Conservation (phyloP, 1,140 invertebrate genomes). For the Antheraea mylitta region DNA sequence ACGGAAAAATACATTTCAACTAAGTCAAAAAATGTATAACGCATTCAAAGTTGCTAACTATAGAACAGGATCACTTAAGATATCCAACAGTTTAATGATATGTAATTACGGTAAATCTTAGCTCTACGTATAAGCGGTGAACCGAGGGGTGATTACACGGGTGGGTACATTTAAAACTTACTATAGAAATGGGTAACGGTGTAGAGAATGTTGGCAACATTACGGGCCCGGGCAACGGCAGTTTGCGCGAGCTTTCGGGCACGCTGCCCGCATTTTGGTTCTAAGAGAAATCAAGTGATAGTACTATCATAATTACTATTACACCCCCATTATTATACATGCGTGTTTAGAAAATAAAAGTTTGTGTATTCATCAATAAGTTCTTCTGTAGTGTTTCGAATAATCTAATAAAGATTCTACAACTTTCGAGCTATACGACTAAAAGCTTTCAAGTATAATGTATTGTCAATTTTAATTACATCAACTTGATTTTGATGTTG, state of each 20-base stretch:
- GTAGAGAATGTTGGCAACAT: constrained; percentile 42
- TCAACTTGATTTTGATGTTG: not conserved
- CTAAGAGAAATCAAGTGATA: constrained; percentile 15
- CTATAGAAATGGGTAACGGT: constrained; percentile 14
- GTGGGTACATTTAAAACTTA: constrained; percentile 32
- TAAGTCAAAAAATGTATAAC: too few species aligned
- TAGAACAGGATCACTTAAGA: not conserved
- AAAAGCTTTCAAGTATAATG: not conserved
- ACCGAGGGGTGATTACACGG: constrained; percentile 37
- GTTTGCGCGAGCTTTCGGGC: constrained; percentile 62
- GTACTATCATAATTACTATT: constrained; percentile 7
- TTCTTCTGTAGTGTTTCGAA: not conserved
- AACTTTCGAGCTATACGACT: not conserved
- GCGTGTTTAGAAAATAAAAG: constrained; percentile 21
- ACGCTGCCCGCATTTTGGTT: constrained; percentile 49
- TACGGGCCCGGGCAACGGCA: constrained; percentile 60
- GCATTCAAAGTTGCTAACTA: not conserved
- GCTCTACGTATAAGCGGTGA: constrained; percentile 23
- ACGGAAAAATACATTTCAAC: too few species aligned
- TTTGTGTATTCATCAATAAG: constrained; percentile 11
- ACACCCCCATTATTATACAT: constrained; percentile 25
- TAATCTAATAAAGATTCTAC: not conserved
- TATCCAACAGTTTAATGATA: constrained; percentile 17
- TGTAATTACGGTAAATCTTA: constrained; percentile 31
- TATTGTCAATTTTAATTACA: not conserved